These are phyloP conservation scores for Latheticus oryzae DNA, from an alignment of 2,888 invertebrate genomes.

Conservation along the genomic window DNA sequence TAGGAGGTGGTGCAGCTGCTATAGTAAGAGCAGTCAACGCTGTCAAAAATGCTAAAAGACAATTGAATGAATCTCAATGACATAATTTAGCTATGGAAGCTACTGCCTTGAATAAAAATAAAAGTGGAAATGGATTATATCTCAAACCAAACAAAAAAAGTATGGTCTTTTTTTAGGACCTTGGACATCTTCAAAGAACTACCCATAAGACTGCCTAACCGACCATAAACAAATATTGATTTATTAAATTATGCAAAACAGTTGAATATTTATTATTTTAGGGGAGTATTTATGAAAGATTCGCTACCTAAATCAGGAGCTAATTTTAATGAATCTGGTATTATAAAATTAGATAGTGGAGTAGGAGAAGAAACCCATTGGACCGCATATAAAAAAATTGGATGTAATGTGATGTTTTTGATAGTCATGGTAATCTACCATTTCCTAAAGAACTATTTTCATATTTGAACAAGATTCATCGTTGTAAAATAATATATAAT, in stretches of 20 bases:
- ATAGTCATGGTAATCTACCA: slow-evolving; percentile 26
- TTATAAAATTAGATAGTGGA: slow-evolving; percentile 21
- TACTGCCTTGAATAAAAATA: slow-evolving; percentile 55
- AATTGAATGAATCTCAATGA: slow-evolving; percentile 54
- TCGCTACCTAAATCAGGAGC: slow-evolving; percentile 25
- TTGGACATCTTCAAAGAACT: slow-evolving; percentile 34
- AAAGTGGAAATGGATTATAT: slow-evolving; percentile 49
- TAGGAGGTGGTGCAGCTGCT: slow-evolving; percentile 59
- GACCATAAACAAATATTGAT: slow-evolving; percentile 39
- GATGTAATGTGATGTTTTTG: no score
- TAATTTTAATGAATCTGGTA: slow-evolving; percentile 25
- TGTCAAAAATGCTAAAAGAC: slow-evolving; percentile 54
- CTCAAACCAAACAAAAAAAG: slow-evolving; percentile 51
- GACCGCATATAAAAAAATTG: slow-evolving; percentile 21
- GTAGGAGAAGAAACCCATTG: slow-evolving; percentile 21
- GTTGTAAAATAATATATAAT: slow-evolving; percentile 17
- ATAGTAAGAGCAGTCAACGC: slow-evolving; percentile 58
- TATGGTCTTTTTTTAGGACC: slow-evolving; percentile 34
- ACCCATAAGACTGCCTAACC: slow-evolving; percentile 39
- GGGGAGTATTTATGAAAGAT: slow-evolving; percentile 45
- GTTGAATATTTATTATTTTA: slow-evolving; percentile 42
- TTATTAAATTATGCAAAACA: slow-evolving; percentile 38
- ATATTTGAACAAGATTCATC: slow-evolving; percentile 10
- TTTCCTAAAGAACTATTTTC: slow-evolving; percentile 16
- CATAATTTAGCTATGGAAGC: slow-evolving; percentile 62